phyloP scores from a whole-genome alignment of 2,113 vertebrate species.

The Pelecanoides urinatrix region DNA sequence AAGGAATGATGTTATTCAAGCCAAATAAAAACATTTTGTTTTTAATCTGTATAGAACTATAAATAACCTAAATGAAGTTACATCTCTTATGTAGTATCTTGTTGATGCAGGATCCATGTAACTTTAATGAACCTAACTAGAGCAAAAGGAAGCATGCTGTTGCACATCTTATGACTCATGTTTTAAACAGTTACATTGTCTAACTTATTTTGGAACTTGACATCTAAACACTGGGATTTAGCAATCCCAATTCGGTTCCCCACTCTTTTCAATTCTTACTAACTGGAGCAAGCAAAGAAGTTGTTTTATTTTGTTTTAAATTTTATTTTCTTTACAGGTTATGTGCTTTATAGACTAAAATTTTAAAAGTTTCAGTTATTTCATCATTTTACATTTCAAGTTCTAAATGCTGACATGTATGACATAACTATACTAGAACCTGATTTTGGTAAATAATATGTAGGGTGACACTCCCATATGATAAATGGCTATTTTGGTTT shows the following conservation, averaged over 20 bases:
- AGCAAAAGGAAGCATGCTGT: neutral
- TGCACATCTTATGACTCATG: neutral
- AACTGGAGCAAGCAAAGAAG: neutral
- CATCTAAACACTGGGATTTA: conserved; percentile 14
- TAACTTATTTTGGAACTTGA: neutral
- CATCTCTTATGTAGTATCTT: neutral
- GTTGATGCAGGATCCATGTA: neutral
- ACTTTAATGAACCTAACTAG: neutral
- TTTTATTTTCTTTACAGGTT: neutral
- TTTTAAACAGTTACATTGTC: neutral
- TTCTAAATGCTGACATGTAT: neutral
- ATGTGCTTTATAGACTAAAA: neutral
- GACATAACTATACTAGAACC: neutral
- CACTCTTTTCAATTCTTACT: neutral
- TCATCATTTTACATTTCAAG: neutral
- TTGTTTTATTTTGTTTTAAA: neutral
- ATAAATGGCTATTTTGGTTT: neutral
- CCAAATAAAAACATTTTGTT: neutral
- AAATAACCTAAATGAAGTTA: neutral
- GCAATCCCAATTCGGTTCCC: neutral
- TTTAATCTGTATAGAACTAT: neutral
- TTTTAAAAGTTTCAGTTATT: neutral
- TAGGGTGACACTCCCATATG: neutral
- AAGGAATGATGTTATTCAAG: neutral
- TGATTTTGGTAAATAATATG: neutral